Percentiles rank a stretch among this genome's conserved stretches.
phyloP scores from a whole-genome alignment of 64 coral and sea anemone genomes.

The Stichodactyla mertensii region DNA sequence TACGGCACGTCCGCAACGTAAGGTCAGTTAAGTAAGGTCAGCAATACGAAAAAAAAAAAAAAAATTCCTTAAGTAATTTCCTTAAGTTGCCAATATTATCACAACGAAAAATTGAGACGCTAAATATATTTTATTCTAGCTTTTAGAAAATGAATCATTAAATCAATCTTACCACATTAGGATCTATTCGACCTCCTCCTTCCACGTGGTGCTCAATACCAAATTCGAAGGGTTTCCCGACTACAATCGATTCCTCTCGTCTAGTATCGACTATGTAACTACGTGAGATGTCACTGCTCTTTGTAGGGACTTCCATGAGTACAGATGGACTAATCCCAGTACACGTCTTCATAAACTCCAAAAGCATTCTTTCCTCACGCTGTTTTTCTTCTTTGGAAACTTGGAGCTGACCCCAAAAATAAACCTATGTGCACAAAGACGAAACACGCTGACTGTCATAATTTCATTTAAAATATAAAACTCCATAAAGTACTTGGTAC shows the following conservation, averaged over 20 bases:
- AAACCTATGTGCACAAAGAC: constrained; percentile 39
- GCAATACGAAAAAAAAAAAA: too few species aligned
- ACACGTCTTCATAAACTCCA: background rate
- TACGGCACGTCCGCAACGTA: too few species aligned
- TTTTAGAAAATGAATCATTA: background rate
- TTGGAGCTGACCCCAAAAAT: constrained; percentile 81
- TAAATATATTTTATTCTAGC: too few species aligned
- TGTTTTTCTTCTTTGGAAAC: constrained; percentile 48
- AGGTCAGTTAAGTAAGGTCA: too few species aligned
- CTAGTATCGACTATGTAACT: background rate
- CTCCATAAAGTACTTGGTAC: too few species aligned
- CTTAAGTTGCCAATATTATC: too few species aligned
- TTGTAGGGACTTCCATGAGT: background rate
- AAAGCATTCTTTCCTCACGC: constrained; percentile 19
- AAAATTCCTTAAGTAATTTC: too few species aligned
- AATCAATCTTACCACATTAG: background rate
- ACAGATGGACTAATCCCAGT: background rate
- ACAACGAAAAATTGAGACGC: too few species aligned
- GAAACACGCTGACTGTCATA: background rate
- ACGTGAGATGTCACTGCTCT: background rate
- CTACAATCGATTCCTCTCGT: constrained; percentile 21
- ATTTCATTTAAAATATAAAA: too few species aligned
- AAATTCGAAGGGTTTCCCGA: constrained; percentile 46
- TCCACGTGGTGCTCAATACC: background rate
- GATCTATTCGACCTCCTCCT: background rate